Percentiles rank a stretch among this genome's conserved stretches.
Evolutionary conservation across 1,140 invertebrate genomes (phyloP).

Genomic region (Pogonognathellus flavescens): DNA sequence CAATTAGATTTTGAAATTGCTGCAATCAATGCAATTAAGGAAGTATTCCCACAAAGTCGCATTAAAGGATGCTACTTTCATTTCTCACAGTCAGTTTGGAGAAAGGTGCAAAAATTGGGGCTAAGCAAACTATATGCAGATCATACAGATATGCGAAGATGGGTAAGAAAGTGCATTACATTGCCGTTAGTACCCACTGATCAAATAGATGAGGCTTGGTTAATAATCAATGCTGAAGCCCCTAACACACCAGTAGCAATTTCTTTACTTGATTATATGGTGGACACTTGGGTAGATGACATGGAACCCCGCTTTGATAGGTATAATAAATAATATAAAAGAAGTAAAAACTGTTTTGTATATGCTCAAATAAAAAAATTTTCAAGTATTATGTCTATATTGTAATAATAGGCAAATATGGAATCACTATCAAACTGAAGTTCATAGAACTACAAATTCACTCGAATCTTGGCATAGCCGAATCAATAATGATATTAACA

Average conservation of each 20-base stretch:
- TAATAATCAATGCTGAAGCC: background rate
- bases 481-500: background rate
- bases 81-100: background rate
- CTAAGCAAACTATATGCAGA: background rate
- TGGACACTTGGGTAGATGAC: background rate
- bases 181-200: background rate
- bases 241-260: background rate
- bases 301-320: background rate
- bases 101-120: background rate
- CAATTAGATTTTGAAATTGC: conserved; percentile 14
- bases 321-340: no score
- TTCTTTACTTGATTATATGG: background rate
- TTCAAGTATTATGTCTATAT: no score
- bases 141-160: background rate
- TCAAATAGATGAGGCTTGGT: background rate
- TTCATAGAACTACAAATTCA: background rate
- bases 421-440: background rate
- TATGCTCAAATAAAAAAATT: no score
- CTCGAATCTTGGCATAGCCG: conserved; percentile 9
- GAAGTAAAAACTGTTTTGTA: no score
- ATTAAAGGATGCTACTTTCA: background rate
- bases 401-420: background rate
- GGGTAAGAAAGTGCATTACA: background rate
- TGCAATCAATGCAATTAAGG: background rate
- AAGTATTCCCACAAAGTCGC: background rate